These are phyloP conservation scores for human DNA, from an alignment of 2,113 vertebrate genomes.

Conservation along the genomic window GRCh38 chr7:23409501-23410000, in stretches of 20 bases:
- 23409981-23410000: not conserved
- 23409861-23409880: not conserved
- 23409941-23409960: too few species aligned
- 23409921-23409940: not conserved
- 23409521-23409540: not conserved
- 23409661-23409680: not conserved
- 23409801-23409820: not conserved
- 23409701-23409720: not conserved
- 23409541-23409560: not conserved
- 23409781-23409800: not conserved
- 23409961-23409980: not conserved
- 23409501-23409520: not conserved
- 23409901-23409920: not conserved
- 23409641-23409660: not conserved
- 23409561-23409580: not conserved
- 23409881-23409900: not conserved
- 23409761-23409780: not conserved
- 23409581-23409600: not conserved
- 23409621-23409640: not conserved
- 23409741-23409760: not conserved
- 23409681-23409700: not conserved
- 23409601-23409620: not conserved
- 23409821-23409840: not conserved
- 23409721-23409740: not conserved
- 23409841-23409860: not conserved